A percentile compares a stretch with the other conserved stretches of the same genome.
These are phyloP conservation scores for Piprites chloris DNA, from an alignment of 2,113 vertebrate genomes.

Conservation along the genomic window DNA sequence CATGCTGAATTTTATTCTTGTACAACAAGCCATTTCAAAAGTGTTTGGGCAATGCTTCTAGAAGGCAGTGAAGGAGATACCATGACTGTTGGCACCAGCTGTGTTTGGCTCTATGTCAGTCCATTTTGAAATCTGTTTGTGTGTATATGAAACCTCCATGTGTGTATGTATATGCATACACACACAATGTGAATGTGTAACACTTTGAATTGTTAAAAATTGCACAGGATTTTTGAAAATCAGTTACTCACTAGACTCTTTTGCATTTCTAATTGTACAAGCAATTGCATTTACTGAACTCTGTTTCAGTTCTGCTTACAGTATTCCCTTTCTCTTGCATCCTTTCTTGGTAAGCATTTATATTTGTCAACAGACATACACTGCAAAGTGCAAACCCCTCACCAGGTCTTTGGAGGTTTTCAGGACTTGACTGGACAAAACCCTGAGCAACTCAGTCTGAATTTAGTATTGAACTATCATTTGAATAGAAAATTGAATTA, in stretches of 20 bases:
- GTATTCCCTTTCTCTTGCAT: background rate
- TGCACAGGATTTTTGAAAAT: background rate
- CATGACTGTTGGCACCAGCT: background rate
- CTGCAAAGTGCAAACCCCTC: background rate
- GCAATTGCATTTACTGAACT: background rate
- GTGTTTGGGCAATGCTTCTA: background rate
- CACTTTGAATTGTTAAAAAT: background rate
- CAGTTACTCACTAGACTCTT: background rate
- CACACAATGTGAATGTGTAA: background rate
- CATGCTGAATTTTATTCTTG: background rate
- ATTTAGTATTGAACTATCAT: background rate
- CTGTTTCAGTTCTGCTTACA: background rate
- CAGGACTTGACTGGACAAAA: background rate
- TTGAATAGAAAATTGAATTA: background rate
- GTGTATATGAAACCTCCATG: too few species aligned
- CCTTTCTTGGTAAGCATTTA: background rate
- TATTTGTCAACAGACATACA: background rate
- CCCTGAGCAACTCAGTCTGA: background rate
- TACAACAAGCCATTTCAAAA: background rate
- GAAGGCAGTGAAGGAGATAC: background rate
- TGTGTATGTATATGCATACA: fast-evolving
- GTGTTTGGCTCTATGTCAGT: background rate
- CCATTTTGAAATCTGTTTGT: background rate
- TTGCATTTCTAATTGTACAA: background rate
- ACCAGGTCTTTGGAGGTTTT: background rate